phyloP scores from a whole-genome alignment of 2,797 vertebrate species.

The Melanotaenia maccullochi region DNA sequence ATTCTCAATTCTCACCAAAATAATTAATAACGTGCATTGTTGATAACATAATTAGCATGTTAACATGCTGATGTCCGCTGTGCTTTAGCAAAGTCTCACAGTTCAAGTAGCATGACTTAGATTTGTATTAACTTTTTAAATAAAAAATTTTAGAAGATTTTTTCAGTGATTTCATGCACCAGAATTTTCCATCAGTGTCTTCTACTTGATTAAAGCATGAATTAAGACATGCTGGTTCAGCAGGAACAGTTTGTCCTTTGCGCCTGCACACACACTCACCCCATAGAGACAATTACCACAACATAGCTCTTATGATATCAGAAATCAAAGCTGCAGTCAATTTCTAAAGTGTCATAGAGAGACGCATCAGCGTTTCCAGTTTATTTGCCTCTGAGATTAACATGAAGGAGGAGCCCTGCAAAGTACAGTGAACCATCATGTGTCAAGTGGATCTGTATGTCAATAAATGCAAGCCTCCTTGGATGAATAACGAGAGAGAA shows the following conservation, averaged over 20 bases:
- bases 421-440: slow-evolving; percentile 47
- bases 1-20: too few relatives aligned
- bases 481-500: slow-evolving; percentile 81
- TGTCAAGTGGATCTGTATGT: slow-evolving; percentile 72
- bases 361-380: slow-evolving; percentile 51
- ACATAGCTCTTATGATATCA: slow-evolving; percentile 60
- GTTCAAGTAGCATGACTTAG: too few relatives aligned
- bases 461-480: slow-evolving; percentile 64
- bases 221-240: slow-evolving; percentile 47
- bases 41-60: too few relatives aligned
- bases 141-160: neutral
- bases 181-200: neutral
- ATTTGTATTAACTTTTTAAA: neutral
- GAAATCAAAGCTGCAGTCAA: slow-evolving; percentile 68
- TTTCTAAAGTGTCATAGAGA: slow-evolving; percentile 61
- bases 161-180: neutral
- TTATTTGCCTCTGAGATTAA: slow-evolving; percentile 57
- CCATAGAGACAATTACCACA: slow-evolving; percentile 53
- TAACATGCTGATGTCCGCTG: too few relatives aligned
- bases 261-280: slow-evolving; percentile 10
- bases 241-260: slow-evolving; percentile 27
- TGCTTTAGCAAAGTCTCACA: too few relatives aligned
- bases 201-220: neutral
- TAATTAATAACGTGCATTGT: too few relatives aligned
- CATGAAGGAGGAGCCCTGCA: slow-evolving; percentile 25